Evolutionary conservation across 2,888 invertebrate species (phyloP).

Genomic region (Stictocephala bisonia): DNA sequence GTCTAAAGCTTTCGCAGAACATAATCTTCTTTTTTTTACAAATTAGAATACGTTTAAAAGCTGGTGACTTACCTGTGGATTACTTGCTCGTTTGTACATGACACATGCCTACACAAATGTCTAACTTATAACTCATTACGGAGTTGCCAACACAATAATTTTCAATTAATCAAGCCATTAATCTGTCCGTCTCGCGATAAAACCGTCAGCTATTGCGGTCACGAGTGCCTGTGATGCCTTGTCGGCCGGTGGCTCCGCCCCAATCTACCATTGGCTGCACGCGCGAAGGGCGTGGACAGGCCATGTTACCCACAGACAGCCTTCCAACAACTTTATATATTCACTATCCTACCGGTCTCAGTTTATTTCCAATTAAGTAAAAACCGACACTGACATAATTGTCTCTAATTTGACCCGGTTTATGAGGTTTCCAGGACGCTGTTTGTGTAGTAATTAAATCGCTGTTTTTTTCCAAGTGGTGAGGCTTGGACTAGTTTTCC

Average conservation of each 20-base stretch:
- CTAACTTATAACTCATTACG: conserved; percentile 19
- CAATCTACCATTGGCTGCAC: conserved; percentile 19
- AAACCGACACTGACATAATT: background rate
- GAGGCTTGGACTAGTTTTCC: too few species aligned
- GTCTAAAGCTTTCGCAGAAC: too few species aligned
- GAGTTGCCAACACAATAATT: conserved; percentile 12
- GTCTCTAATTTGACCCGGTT: conserved; percentile 17
- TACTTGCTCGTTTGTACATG: conserved; percentile 23
- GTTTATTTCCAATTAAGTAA: background rate
- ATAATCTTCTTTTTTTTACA: too few species aligned
- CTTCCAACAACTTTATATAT: conserved; percentile 21
- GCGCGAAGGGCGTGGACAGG: conserved; percentile 1
- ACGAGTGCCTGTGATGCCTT: background rate
- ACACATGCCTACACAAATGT: background rate
- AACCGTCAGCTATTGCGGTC: too few species aligned
- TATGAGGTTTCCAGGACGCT: too few species aligned
- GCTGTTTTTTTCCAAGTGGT: too few species aligned
- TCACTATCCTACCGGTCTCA: background rate
- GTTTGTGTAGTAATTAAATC: too few species aligned
- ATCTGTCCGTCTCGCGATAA: conserved; percentile 5
- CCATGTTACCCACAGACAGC: too few species aligned
- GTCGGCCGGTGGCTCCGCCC: conserved; percentile 9
- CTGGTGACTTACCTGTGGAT: conserved; percentile 3
- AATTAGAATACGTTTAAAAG: too few species aligned
- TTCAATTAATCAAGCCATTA: conserved; percentile 37